Base-by-base conservation (phyloP, 1,140 invertebrate species). In the Atta cephalotes region DNA sequence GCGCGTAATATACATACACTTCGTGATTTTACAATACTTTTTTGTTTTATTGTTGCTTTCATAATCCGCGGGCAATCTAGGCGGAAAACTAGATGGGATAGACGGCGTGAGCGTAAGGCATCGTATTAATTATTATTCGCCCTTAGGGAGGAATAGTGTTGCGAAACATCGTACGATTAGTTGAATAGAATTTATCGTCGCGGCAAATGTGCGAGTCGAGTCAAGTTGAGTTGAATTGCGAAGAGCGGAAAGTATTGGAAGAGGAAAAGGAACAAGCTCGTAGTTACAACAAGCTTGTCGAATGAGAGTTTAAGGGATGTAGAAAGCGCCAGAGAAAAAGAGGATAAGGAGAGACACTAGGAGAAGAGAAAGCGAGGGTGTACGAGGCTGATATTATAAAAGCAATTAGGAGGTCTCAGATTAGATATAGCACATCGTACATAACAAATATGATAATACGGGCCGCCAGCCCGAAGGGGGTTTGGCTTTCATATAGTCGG, bases 401-500 rank as follows among this genome's bases (percentile, higher is more conserved):
- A 95, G 94, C 94, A 95, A 95, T 95, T 95, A 95, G 93, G 93
- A 90, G 89, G 80, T 91, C 92, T 94, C 92, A 92, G 92, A 93
- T 94, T 95, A 95, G 95, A 95, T 95, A 92, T 94, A 94, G 92
- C 94, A 93, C 93, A 93, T 95, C 94, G 93, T 95, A 95, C 93
- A 94, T 95, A 95, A 95, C 94, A 95, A 95, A 95, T 95, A 95
- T 95, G 93, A 95, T 95, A 95, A 95, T 95, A 93, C 92, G 87
- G 86, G 51, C 89, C 86, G 89, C 87, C 91, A 89, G 94, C 93
- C 94, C 90, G 87, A 91, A 94, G 94, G 93, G 93, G 90, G 90
- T 92, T 93, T 93, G 89, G 89, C 92, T 92, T 89, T 91, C 77
- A 63, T 76, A 82, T 60, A 77, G 78, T 68, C 79, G 88, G 63